Evolutionary conservation across 64 coral and sea anemone species (phyloP).

Genomic region (Porites australiensis): DNA sequence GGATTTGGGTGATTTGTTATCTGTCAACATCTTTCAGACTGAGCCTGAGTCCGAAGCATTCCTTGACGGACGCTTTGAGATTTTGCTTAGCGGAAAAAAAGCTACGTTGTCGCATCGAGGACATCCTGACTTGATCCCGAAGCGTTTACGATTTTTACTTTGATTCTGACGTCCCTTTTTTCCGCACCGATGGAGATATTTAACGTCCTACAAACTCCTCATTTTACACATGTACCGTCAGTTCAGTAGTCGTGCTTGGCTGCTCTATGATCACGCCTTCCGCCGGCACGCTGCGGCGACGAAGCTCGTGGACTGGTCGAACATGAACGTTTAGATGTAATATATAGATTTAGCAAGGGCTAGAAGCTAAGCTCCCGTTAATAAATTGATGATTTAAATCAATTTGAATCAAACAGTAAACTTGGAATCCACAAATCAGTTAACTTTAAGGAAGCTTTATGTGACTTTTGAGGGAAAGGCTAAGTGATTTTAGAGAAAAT

Average conservation of each 20-base stretch:
- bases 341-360: too few relatives aligned
- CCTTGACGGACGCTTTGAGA: slow-evolving; percentile 18
- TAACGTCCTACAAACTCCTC: not conserved
- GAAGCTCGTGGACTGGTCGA: too few relatives aligned
- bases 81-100: slow-evolving; percentile 5
- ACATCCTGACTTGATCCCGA: not conserved
- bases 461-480: too few relatives aligned
- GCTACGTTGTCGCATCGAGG: not conserved
- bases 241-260: slow-evolving; percentile 27
- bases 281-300: too few relatives aligned
- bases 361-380: too few relatives aligned
- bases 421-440: too few relatives aligned
- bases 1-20: slow-evolving; percentile 35
- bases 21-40: not conserved
- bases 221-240: slow-evolving; percentile 26
- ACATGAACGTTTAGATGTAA: too few relatives aligned
- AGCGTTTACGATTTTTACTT: slow-evolving; percentile 22
- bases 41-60: slow-evolving; percentile 21
- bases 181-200: slow-evolving; percentile 16
- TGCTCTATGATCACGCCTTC: slow-evolving; percentile 18
- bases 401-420: too few relatives aligned
- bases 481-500: too few relatives aligned
- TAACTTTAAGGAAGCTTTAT: too few relatives aligned
- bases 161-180: not conserved
- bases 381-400: too few relatives aligned